These are phyloP conservation scores for Leptopilina drosophilae DNA, from an alignment of 2,888 invertebrate genomes.

Conservation along the genomic window DNA sequence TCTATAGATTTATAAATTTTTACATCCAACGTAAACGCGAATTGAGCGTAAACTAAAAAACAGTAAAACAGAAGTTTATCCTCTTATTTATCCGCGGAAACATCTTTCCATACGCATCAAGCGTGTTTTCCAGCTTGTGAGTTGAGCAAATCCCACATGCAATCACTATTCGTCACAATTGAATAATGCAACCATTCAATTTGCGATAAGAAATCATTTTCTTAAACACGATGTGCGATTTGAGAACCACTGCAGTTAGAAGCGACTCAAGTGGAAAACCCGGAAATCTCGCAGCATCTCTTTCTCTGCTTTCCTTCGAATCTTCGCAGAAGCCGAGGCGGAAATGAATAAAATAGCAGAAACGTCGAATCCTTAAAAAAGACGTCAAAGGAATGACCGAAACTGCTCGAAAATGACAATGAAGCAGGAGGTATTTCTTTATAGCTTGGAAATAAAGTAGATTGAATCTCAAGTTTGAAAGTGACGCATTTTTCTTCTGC, in stretches of 20 bases:
- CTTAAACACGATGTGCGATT: background rate
- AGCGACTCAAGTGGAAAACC: constrained; percentile 16
- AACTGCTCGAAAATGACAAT: background rate
- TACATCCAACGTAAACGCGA: too few species aligned
- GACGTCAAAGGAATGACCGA: background rate
- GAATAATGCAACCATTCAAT: background rate
- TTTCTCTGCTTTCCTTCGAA: constrained; percentile 16
- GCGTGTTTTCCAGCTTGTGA: too few species aligned
- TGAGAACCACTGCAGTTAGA: constrained; percentile 13
- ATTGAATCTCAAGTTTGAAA: background rate
- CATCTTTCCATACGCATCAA: too few species aligned
- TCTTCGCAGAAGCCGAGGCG: constrained; percentile 20
- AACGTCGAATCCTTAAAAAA: constrained; percentile 20
- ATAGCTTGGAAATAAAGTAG: background rate
- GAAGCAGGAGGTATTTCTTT: background rate
- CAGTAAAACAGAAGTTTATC: too few species aligned
- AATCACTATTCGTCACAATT: background rate
- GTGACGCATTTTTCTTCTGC: background rate
- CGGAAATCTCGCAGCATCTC: constrained; percentile 17
- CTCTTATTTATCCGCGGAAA: too few species aligned
- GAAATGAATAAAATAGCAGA: constrained; percentile 32
- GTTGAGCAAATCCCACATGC: too few species aligned
- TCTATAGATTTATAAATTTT: background rate
- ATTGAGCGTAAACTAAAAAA: too few species aligned
- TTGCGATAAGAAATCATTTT: background rate